phyloP scores from a whole-genome alignment of 2,888 invertebrate genomes.

The Dicyrtomina minuta region DNA sequence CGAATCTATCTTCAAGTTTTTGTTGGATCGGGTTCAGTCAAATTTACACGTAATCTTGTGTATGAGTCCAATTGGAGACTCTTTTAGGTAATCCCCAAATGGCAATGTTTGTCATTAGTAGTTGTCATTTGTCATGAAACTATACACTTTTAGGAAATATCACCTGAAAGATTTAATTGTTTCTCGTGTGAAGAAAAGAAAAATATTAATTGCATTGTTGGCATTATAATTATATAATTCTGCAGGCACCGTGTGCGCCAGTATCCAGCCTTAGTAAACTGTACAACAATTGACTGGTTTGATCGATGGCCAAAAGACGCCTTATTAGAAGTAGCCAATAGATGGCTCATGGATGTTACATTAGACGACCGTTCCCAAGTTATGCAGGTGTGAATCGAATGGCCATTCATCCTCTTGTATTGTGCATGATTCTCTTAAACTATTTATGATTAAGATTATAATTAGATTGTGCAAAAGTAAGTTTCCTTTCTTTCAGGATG shows the following conservation, averaged over 20 bases:
- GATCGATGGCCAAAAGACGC: conserved; percentile 86
- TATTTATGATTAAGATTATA: neutral
- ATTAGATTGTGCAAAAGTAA: neutral
- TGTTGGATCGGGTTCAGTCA: conserved; percentile 73
- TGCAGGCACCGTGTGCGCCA: conserved; percentile 78
- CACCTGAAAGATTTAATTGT: too few species aligned
- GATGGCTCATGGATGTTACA: conserved; percentile 73
- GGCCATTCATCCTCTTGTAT: too few species aligned
- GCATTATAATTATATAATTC: neutral
- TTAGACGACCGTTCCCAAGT: conserved; percentile 61
- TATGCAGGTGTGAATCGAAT: conserved; percentile 31
- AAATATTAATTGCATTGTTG: neutral
- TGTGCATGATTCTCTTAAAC: neutral
- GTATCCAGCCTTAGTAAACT: conserved; percentile 83
- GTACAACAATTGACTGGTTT: conserved; percentile 88
- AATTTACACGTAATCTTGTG: conserved; percentile 80
- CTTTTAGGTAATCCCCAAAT: conserved; percentile 64
- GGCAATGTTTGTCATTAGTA: too few species aligned
- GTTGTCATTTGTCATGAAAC: too few species aligned
- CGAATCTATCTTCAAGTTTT: conserved; percentile 72
- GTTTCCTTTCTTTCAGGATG: conserved; percentile 59
- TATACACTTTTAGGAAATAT: too few species aligned
- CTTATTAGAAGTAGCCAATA: conserved; percentile 82
- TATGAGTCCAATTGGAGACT: conserved; percentile 85
- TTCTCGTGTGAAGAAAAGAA: too few species aligned